These are phyloP conservation scores for Corythaixoides concolor DNA, from an alignment of 2,113 vertebrate species.

Conservation along the genomic window DNA sequence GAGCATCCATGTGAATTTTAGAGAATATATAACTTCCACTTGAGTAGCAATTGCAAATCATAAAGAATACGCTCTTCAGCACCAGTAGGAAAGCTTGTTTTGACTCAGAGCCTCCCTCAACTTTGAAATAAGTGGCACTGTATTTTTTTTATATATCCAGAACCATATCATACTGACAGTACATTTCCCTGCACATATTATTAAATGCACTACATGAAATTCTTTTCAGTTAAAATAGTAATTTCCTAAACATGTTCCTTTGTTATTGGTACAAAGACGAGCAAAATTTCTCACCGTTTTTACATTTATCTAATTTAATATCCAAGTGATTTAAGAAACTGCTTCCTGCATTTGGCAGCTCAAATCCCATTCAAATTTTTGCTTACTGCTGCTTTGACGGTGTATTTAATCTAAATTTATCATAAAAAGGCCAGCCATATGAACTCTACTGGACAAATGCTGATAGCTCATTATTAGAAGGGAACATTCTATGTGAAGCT, in stretches of 20 bases:
- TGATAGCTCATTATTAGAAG: not conserved
- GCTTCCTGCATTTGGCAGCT: not conserved
- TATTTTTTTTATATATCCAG: not conserved
- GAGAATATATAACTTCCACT: not conserved
- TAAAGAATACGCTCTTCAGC: not conserved
- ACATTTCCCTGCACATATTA: not conserved
- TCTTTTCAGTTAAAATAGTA: not conserved
- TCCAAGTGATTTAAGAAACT: not conserved
- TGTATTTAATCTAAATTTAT: not conserved
- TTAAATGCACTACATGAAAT: not conserved
- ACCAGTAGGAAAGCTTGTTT: not conserved
- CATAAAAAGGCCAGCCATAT: not conserved
- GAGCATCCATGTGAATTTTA: not conserved
- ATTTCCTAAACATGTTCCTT: not conserved
- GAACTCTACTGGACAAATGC: not conserved
- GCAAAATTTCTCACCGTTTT: not conserved
- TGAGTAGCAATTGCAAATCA: not conserved
- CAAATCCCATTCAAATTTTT: not conserved
- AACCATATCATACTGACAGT: not conserved
- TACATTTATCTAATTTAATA: not conserved
- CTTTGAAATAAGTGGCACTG: not conserved
- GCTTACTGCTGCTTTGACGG: not conserved
- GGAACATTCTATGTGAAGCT: not conserved
- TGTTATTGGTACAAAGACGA: not conserved
- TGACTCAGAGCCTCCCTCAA: not conserved